phyloP scores from a whole-genome alignment of 2,888 invertebrate genomes.

The Mycogona germanica region DNA sequence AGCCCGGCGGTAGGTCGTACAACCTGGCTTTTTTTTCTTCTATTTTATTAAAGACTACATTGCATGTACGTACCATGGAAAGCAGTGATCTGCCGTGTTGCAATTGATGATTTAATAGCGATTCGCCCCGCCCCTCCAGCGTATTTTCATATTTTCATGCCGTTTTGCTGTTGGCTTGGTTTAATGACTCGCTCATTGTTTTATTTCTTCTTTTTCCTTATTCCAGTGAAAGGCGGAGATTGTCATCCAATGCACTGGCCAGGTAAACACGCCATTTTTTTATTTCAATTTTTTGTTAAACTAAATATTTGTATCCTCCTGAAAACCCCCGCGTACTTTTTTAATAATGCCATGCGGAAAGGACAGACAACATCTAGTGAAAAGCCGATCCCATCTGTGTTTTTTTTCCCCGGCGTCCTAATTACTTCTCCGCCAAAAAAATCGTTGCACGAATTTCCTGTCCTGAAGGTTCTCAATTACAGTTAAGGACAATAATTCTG shows the following conservation, averaged over 20 bases:
- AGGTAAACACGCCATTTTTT: constrained; percentile 7
- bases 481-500: too few species aligned
- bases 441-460: too few species aligned
- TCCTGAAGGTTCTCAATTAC: too few species aligned
- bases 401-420: not conserved
- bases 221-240: constrained; percentile 12
- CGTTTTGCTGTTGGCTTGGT: too few species aligned
- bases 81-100: too few species aligned
- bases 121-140: too few species aligned
- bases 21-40: too few species aligned
- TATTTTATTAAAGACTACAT: too few species aligned
- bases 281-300: not conserved
- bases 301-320: too few species aligned
- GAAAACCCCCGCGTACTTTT: not conserved
- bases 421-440: not conserved
- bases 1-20: too few species aligned
- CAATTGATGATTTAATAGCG: too few species aligned
- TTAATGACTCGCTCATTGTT: not conserved
- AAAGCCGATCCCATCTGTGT: not conserved
- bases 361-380: not conserved
- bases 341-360: not conserved
- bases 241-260: constrained; percentile 15
- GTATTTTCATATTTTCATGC: not conserved
- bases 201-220: not conserved
- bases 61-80: too few species aligned